Evolutionary conservation across 92 coral and sea anemone species (phyloP), one percentile per base, ranked within the genome.

Genomic region (Bergia puertoricense): DNA sequence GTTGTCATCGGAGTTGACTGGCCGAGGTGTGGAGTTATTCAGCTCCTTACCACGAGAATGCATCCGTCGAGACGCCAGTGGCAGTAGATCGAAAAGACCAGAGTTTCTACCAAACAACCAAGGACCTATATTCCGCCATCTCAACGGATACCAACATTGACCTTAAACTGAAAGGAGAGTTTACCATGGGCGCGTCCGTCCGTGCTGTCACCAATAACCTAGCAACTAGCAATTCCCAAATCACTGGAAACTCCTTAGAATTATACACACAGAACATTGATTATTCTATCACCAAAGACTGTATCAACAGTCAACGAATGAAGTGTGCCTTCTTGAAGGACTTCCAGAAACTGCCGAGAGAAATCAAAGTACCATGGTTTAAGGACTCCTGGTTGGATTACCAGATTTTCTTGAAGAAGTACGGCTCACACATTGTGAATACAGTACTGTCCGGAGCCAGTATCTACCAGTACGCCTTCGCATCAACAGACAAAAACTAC

Each of bases 401-500:
- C 81, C 66, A 80, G 39, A 57, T 68, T 7, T 90, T 92, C 45
- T 45, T 92, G 6, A 54, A 82, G 43, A 90, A 88, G 41, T 85
- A 92, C 78, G 94, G 95, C 14, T 90, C 95, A 1, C 95, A 93
- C 67, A 86, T 91, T 0, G 92, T 93, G 39, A 85, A 89, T 11
- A 75, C 80, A 1, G 89, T 91, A 0, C 72, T 66, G 14, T 81
- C 67, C 36, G 95, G 95, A 11, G 62, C 95, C 50, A 93, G 95
- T 54, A 85, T 93, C 50, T 86, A 75, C 15, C 89, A 88, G 22
- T 88, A 71, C 65, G 62, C 88, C 22, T 88, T 88, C 37, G 85
- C 90, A 10, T 45, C 56, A 6, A 23, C 77, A 44, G 72, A 87
- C 42, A 69, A 59, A 14, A 81, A 68, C 36, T 79, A 81, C 89